Evolutionary conservation across 2,113 vertebrate genomes (phyloP).

Genomic region (Sardina pilchardus): DNA sequence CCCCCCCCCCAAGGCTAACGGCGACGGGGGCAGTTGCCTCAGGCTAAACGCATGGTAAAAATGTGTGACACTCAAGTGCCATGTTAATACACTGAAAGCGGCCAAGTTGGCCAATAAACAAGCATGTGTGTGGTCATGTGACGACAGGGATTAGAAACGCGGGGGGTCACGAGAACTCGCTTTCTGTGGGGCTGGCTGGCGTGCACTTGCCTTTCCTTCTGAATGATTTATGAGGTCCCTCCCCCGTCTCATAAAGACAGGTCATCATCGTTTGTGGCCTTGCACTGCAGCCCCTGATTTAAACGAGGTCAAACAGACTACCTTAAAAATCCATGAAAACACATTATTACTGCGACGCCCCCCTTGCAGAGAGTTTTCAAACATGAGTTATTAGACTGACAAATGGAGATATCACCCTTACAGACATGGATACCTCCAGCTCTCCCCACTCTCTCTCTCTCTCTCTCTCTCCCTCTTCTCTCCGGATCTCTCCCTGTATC

Average conservation of each 20-base stretch:
- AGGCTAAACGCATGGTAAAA: background rate
- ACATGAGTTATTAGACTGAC: conserved; percentile 84
- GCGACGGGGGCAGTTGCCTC: background rate
- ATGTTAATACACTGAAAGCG: background rate
- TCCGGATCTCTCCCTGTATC: conserved; percentile 46
- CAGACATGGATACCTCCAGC: conserved; percentile 75
- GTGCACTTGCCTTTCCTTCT: background rate
- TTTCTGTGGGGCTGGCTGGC: background rate
- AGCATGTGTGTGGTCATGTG: conserved; percentile 1
- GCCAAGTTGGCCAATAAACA: background rate
- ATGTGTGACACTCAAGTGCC: background rate
- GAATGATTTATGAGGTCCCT: conserved; percentile 29
- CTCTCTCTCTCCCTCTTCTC: conserved; percentile 67
- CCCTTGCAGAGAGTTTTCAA: conserved; percentile 75
- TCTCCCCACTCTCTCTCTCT: conserved; percentile 38
- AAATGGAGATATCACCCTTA: conserved; percentile 66
- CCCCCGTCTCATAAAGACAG: conserved; percentile 16
- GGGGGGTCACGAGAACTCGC: background rate
- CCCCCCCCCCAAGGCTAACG: background rate
- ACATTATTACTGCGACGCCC: conserved; percentile 74
- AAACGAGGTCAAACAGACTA: conserved; percentile 10
- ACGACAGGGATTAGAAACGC: background rate
- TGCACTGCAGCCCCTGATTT: background rate
- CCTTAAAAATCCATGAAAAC: conserved; percentile 69
- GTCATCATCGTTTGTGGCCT: conserved; percentile 19